phyloP scores from a whole-genome alignment of 2,888 invertebrate genomes.

The Miltochrista miniata region DNA sequence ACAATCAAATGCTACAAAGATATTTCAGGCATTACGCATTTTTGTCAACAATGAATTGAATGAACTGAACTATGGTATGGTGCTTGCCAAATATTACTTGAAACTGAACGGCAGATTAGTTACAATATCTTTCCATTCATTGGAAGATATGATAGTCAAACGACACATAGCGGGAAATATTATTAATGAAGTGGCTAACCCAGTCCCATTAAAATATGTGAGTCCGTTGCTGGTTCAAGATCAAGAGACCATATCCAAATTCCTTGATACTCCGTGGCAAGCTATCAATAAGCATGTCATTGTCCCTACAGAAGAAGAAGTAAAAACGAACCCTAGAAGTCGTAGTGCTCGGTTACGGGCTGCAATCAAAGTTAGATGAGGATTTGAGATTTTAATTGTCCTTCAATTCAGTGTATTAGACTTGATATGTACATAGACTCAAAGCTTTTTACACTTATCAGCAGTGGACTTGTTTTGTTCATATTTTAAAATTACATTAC shows the following conservation, averaged over 20 bases:
- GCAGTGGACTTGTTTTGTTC: too few relatives aligned
- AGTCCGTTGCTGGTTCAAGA: slow-evolving; percentile 85
- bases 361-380: slow-evolving; percentile 87
- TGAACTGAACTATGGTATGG: slow-evolving; percentile 94
- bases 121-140: slow-evolving; percentile 94
- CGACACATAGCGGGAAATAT: slow-evolving; percentile 92
- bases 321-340: slow-evolving; percentile 91
- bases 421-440: neutral
- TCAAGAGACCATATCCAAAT: slow-evolving; percentile 83
- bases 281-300: slow-evolving; percentile 92
- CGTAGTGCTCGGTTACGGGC: slow-evolving; percentile 95
- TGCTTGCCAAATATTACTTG: slow-evolving; percentile 89
- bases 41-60: slow-evolving; percentile 98
- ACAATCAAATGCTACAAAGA: slow-evolving; percentile 94
- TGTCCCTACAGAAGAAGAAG: slow-evolving; percentile 88
- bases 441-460: neutral
- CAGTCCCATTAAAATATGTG: slow-evolving; percentile 88
- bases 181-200: slow-evolving; percentile 88
- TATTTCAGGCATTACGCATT: slow-evolving; percentile 96
- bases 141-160: slow-evolving; percentile 97
- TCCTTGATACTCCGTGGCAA: slow-evolving; percentile 89
- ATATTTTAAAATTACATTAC: too few relatives aligned
- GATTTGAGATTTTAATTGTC: slow-evolving; percentile 1
- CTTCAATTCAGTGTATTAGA: neutral
- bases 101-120: slow-evolving; percentile 91